phyloP scores from a whole-genome alignment of 2,888 invertebrate species.

The Acrobasis consociella region DNA sequence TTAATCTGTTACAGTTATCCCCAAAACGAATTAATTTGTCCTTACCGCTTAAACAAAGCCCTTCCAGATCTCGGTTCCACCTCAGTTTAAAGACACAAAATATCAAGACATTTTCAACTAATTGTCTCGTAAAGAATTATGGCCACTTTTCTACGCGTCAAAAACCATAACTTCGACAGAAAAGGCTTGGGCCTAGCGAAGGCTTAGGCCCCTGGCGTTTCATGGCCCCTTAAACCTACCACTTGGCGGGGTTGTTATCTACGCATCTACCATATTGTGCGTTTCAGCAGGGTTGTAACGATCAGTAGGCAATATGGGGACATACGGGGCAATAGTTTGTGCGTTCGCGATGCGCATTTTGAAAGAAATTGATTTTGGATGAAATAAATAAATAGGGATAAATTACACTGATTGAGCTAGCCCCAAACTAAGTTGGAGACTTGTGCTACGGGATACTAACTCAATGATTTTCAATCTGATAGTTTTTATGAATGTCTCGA shows the following conservation, averaged over 20 bases:
- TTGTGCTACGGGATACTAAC: no score
- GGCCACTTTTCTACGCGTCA: neutral
- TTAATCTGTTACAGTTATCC: neutral
- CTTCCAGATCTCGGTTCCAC: neutral
- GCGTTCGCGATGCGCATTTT: slow-evolving; percentile 25
- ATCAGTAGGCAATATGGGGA: slow-evolving; percentile 46
- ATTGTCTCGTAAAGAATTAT: neutral
- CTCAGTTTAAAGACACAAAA: neutral
- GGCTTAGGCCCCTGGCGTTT: slow-evolving; percentile 11
- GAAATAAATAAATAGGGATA: no score
- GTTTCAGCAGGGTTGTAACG: slow-evolving; percentile 71
- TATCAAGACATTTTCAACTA: neutral
- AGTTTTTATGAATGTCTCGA: no score
- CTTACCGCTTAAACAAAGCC: neutral
- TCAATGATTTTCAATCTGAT: no score
- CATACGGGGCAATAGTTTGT: slow-evolving; percentile 44
- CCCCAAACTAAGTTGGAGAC: no score
- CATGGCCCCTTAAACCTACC: slow-evolving; percentile 24
- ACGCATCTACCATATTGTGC: slow-evolving; percentile 77
- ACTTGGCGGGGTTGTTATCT: slow-evolving; percentile 57
- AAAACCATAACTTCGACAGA: neutral
- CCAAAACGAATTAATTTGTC: neutral
- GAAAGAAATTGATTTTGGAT: neutral
- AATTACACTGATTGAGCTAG: no score
- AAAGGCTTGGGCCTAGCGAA: neutral